These are phyloP conservation scores for Xiphophorus couchianus DNA, from an alignment of 2,113 vertebrate species.

Conservation along the genomic window DNA sequence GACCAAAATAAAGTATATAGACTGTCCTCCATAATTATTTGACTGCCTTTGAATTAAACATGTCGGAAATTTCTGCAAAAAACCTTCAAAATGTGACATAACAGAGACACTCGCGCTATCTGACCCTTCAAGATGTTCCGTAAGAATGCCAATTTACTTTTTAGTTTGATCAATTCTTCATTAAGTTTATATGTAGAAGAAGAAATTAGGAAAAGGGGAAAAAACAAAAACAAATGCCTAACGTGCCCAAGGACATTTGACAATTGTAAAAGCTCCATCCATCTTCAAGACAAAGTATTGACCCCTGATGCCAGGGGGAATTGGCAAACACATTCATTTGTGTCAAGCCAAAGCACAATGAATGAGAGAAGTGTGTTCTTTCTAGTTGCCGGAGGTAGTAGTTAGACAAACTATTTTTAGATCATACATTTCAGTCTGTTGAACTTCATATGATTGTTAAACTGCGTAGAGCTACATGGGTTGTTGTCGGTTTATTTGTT, in stretches of 20 bases:
- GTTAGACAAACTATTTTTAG: conserved; percentile 31
- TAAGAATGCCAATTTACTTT: too few relatives aligned
- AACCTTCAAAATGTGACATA: too few relatives aligned
- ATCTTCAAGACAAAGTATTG: conserved; percentile 71
- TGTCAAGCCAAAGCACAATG: conserved; percentile 55
- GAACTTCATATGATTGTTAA: not conserved
- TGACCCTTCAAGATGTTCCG: not conserved
- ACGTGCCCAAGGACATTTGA: conserved; percentile 55
- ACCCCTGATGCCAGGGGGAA: conserved; percentile 54
- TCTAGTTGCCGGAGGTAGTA: conserved; percentile 63
- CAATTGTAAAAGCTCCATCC: conserved; percentile 69
- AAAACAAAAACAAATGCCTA: conserved; percentile 22
- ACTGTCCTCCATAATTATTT: too few relatives aligned
- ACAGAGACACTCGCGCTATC: not conserved
- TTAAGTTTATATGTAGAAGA: not conserved
- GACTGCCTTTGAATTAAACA: too few relatives aligned
- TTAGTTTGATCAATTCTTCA: conserved; percentile 37
- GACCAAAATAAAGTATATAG: too few relatives aligned
- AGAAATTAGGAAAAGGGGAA: not conserved
- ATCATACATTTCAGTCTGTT: not conserved
- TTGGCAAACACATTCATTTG: conserved; percentile 63
- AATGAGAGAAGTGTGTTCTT: conserved; percentile 50
- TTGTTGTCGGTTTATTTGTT: not conserved
- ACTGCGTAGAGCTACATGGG: too few relatives aligned
- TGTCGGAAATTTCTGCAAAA: too few relatives aligned